These are phyloP conservation scores for Glaucomys volans DNA, from an alignment of 2,113 vertebrate species.

Conservation along the genomic window DNA sequence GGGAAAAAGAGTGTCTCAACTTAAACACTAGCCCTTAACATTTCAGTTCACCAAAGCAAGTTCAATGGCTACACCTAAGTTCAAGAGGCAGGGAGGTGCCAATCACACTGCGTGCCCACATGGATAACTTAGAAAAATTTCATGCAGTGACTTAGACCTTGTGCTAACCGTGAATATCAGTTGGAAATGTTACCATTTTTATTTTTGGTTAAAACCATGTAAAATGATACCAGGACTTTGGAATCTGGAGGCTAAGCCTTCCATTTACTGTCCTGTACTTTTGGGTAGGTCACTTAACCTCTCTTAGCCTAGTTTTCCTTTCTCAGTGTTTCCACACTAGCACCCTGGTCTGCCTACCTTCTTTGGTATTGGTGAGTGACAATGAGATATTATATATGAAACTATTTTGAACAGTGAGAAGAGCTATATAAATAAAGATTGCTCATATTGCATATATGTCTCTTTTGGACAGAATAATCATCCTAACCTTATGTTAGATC, in stretches of 20 bases:
- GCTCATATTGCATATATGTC: background rate
- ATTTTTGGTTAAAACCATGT: background rate
- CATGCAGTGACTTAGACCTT: background rate
- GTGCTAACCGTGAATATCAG: background rate
- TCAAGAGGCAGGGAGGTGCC: background rate
- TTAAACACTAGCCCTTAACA: background rate
- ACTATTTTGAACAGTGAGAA: slow-evolving; percentile 8
- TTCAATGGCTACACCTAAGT: background rate
- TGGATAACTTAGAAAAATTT: background rate
- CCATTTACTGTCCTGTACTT: background rate
- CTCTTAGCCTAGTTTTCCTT: background rate
- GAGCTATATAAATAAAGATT: slow-evolving; percentile 4
- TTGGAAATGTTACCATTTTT: background rate
- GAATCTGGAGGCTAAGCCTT: background rate
- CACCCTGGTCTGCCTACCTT: background rate
- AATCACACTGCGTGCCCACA: background rate
- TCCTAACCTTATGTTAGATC: background rate
- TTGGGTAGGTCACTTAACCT: background rate
- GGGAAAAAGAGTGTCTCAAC: background rate
- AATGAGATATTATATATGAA: background rate
- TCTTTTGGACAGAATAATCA: background rate
- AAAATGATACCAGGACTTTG: background rate
- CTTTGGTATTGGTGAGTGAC: background rate
- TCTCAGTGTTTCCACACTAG: background rate
- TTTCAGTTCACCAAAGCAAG: background rate